Percentiles rank a stretch among this genome's conserved stretches.
Conservation (phyloP, 2,888 invertebrate genomes). For the Zygogramma bicolorata region DNA sequence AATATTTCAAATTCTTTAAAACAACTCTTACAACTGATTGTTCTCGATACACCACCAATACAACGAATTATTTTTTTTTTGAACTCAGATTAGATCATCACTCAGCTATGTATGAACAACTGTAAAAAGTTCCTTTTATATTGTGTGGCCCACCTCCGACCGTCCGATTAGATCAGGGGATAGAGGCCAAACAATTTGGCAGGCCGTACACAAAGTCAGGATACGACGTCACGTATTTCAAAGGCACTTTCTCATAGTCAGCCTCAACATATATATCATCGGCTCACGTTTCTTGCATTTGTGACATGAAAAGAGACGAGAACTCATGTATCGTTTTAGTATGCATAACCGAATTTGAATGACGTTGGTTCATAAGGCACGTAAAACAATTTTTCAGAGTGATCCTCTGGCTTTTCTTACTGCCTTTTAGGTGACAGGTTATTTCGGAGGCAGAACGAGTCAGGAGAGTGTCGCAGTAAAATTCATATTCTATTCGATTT, state of each 20-base stretch:
- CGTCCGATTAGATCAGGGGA: not conserved
- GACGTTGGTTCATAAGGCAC: not conserved
- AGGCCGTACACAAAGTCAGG: constrained; percentile 34
- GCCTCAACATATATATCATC: constrained; percentile 33
- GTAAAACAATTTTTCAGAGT: constrained; percentile 35
- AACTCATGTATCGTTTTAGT: constrained; percentile 29
- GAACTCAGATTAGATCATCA: too few relatives aligned
- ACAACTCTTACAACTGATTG: too few relatives aligned
- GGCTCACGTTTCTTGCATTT: constrained; percentile 39
- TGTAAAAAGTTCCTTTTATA: too few relatives aligned
- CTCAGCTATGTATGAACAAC: too few relatives aligned
- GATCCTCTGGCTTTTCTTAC: constrained; percentile 28
- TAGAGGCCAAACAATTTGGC: constrained; percentile 33
- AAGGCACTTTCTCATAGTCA: constrained; percentile 42
- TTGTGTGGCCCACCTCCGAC: not conserved
- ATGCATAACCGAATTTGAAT: constrained; percentile 29
- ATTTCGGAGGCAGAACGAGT: not conserved
- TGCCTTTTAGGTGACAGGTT: constrained; percentile 15
- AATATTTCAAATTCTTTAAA: too few relatives aligned
- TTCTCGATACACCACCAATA: too few relatives aligned
- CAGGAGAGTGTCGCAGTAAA: too few relatives aligned
- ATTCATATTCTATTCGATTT: too few relatives aligned
- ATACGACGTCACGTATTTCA: constrained; percentile 44
- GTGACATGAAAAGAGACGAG: constrained; percentile 30
- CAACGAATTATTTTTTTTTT: too few relatives aligned